Conservation (phyloP, 2,888 invertebrate genomes). For the Eupithecia abbreviata region DNA sequence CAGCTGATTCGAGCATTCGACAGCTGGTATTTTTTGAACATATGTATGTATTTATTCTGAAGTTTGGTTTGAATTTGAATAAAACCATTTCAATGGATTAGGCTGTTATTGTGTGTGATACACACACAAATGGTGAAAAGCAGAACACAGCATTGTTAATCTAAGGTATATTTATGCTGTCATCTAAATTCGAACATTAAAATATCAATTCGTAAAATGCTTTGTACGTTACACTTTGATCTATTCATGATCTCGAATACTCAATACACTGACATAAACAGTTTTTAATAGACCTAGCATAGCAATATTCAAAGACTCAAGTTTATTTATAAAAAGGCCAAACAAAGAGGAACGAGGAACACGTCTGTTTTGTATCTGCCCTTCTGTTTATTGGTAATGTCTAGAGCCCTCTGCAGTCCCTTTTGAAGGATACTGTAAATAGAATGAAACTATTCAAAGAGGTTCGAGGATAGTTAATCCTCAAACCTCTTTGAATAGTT, state of each 20-base stretch:
- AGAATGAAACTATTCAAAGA: conserved; percentile 41
- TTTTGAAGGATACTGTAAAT: conserved; percentile 59
- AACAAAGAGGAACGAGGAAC: conserved; percentile 68
- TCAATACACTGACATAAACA: conserved; percentile 40
- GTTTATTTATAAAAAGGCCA: conserved; percentile 70
- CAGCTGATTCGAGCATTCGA: conserved; percentile 61
- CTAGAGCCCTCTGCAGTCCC: conserved; percentile 60
- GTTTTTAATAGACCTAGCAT: conserved; percentile 45
- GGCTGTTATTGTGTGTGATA: not conserved
- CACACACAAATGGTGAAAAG: not conserved
- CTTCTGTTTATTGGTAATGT: conserved; percentile 75
- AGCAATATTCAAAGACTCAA: conserved; percentile 60
- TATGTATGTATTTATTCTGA: not conserved
- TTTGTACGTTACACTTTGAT: conserved; percentile 28
- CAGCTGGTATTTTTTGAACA: conserved; percentile 33
- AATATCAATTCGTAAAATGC: conserved; percentile 17
- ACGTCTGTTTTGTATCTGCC: conserved; percentile 77
- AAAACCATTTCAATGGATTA: not conserved
- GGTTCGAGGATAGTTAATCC: conserved; percentile 32
- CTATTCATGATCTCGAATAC: conserved; percentile 23
- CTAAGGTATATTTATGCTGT: not conserved
- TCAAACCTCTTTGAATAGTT: conserved; percentile 30
- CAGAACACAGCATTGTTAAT: not conserved
- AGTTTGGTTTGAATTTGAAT: not conserved
- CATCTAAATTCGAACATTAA: conserved; percentile 2